Evolutionary conservation across 2,113 vertebrate species (phyloP), one percentile per base, ranked within the genome.

Genomic region (Macquaria australasica): DNA sequence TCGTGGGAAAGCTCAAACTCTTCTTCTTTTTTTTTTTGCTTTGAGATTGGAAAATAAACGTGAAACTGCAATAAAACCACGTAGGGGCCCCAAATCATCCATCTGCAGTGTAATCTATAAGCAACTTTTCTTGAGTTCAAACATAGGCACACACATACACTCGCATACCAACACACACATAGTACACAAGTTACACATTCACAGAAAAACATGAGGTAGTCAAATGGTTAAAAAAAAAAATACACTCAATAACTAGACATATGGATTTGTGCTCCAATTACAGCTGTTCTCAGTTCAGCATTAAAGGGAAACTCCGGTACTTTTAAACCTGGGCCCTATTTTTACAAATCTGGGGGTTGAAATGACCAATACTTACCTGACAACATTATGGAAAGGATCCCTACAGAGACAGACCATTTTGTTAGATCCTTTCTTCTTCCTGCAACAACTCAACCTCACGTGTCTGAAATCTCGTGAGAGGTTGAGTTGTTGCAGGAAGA

Each of bases 161-260:
- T 79, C 86, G 90, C 87, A 87, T 90, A 88, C 89, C 84, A 86
- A 71, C 71, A 88, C 74, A 75, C 68, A 82, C 60, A 67, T 82
- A 95, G 12, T 20, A 76, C 83, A 86, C 75, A 87, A 64, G 79
- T 23, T 28, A 88, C 79, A 93, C 85, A 87, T 89, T 89, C 87
- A 87, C 50, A 81, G 28, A 88, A 89, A 88, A 94, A 96, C 92
- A 95, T 97, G 98, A 99, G 97, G 98, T 99, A 99, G 97, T 97
- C 97, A 96, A 71, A 92, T 80, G 73, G 93, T 91, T 89, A 89
- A 89, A 95, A 91, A 89, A 92, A 89, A 91, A 92, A 92, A 92
- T 95, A 96, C 96, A 96, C 95, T 96, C 96, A 84, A 31, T 79
- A 77, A 74, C 53, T 51, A 76, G 37, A 56, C 56, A 14, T 15